phyloP scores from a whole-genome alignment of 2,888 invertebrate species.

The Mechanitis mazaeus region DNA sequence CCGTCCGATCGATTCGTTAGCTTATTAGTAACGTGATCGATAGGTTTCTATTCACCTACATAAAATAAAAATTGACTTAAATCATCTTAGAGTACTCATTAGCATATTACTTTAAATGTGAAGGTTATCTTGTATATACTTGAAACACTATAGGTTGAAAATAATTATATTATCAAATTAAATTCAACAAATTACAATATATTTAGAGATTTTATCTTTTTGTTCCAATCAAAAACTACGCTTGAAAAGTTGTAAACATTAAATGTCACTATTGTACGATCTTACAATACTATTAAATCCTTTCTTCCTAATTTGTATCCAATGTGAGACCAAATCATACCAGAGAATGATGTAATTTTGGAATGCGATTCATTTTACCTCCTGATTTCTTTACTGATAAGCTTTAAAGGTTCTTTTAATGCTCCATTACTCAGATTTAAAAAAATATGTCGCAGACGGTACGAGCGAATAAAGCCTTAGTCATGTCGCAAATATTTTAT shows the following conservation, averaged over 20 bases:
- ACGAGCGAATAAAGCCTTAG: slow-evolving; percentile 23
- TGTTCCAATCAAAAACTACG: no score
- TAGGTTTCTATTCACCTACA: slow-evolving; percentile 16
- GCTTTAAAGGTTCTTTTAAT: slow-evolving; percentile 21
- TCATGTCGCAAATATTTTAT: slow-evolving; percentile 38
- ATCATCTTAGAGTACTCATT: not conserved
- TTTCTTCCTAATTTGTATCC: not conserved
- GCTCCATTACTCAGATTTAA: slow-evolving; percentile 27
- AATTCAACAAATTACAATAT: no score
- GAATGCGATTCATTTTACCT: slow-evolving; percentile 25
- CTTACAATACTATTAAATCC: no score
- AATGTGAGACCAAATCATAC: not conserved
- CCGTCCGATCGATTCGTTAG: slow-evolving; percentile 37
- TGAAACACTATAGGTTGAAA: no score
- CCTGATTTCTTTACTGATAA: slow-evolving; percentile 23
- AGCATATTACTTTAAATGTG: no score
- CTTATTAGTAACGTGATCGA: slow-evolving; percentile 37
- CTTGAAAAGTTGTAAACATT: no score
- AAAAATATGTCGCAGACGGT: slow-evolving; percentile 25
- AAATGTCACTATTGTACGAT: no score
- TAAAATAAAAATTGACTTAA: slow-evolving; percentile 11
- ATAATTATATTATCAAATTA: no score
- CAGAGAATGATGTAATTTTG: slow-evolving; percentile 18
- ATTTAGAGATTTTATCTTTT: no score
- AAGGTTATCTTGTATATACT: no score